Evolutionary conservation across 2,888 invertebrate species (phyloP).

Genomic region (Tetropium fuscum): DNA sequence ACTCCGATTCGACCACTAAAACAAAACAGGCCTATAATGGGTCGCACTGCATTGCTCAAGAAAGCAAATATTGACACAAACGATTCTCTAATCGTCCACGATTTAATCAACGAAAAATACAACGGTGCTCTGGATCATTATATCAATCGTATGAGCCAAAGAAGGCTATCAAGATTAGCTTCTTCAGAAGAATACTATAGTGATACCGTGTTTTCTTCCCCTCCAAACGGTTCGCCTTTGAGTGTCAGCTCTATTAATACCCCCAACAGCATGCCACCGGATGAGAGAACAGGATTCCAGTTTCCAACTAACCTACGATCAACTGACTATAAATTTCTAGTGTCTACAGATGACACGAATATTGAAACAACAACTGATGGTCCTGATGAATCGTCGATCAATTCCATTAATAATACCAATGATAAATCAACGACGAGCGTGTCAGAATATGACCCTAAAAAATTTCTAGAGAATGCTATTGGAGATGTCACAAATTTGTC

Average conservation of each 20-base stretch:
- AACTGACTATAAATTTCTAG: conserved; percentile 26
- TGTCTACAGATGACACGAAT: conserved; percentile 37
- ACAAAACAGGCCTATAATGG: conserved; percentile 43
- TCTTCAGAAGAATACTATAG: conserved; percentile 28
- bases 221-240: conserved; percentile 9
- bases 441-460: conserved; percentile 40
- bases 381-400: conserved; percentile 25
- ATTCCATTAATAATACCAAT: conserved; percentile 18
- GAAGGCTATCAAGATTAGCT: conserved; percentile 37
- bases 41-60: conserved; percentile 39
- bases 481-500: conserved; percentile 32
- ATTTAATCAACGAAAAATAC: conserved; percentile 45
- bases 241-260: conserved; percentile 30
- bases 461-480: conserved; percentile 42
- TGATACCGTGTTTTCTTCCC: conserved; percentile 17
- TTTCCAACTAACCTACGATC: conserved; percentile 23
- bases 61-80: conserved; percentile 32
- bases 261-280: conserved; percentile 26
- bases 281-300: conserved; percentile 32
- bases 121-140: conserved; percentile 40
- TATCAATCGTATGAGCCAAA: conserved; percentile 39
- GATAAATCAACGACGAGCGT: conserved; percentile 25
- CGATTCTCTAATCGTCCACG: conserved; percentile 43
- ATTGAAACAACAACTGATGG: conserved; percentile 34
- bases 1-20: conserved; percentile 10